Evolutionary conservation across 2,797 vertebrate genomes (phyloP).

Genomic region (Petrocephalus schoutedeni): DNA sequence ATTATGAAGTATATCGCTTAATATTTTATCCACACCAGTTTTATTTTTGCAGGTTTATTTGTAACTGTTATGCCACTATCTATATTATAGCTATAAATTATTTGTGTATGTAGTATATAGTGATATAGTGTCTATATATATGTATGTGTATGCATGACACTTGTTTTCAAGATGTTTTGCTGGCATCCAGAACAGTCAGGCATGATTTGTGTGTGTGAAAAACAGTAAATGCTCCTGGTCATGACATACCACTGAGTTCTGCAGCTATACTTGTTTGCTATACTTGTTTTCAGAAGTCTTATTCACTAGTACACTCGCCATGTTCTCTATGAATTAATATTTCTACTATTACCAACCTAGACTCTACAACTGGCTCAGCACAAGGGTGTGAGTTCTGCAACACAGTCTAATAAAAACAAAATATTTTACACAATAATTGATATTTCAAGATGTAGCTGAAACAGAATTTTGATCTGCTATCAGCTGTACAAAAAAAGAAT

Average conservation of each 20-base stretch:
- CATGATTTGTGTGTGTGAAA: neutral
- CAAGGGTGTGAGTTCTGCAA: neutral
- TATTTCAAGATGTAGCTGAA: neutral
- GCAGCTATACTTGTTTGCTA: neutral
- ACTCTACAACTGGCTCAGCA: neutral
- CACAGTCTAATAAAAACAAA: neutral
- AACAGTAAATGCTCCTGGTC: neutral
- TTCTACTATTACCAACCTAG: neutral
- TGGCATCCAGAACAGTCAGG: neutral
- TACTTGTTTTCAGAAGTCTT: neutral
- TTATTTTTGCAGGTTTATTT: neutral
- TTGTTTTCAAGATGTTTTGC: neutral
- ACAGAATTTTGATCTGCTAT: neutral
- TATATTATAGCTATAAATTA: neutral
- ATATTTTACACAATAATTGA: neutral
- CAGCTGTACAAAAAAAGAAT: neutral
- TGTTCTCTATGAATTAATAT: neutral
- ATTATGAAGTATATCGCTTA: neutral
- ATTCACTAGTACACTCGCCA: neutral
- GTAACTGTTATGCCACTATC: neutral
- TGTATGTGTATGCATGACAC: neutral
- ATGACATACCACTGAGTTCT: neutral
- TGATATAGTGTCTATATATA: neutral
- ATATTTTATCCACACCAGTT: neutral
- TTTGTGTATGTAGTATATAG: neutral